These are phyloP conservation scores for Cephus nigrinus DNA, from an alignment of 2,888 invertebrate species.

Conservation along the genomic window DNA sequence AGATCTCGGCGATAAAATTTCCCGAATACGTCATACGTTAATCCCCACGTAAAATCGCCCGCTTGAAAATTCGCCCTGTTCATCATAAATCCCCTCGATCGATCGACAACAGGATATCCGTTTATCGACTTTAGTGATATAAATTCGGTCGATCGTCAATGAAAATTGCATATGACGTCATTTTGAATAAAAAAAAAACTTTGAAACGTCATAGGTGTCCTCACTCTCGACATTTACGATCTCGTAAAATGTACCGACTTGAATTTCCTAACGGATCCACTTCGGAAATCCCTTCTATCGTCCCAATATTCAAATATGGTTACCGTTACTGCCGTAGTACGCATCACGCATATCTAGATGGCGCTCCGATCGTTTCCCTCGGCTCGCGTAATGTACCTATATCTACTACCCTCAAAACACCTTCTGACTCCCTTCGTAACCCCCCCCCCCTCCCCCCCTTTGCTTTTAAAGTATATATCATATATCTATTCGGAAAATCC, in stretches of 20 bases:
- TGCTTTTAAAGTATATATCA: not conserved
- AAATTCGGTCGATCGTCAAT: too few relatives aligned
- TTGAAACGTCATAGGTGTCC: not conserved
- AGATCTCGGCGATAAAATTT: too few relatives aligned
- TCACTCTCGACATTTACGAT: conserved; percentile 1
- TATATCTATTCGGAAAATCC: conserved; percentile 4
- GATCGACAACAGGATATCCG: too few relatives aligned
- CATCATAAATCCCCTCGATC: too few relatives aligned
- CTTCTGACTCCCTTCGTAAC: not conserved
- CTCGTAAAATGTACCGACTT: not conserved
- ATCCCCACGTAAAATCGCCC: too few relatives aligned
- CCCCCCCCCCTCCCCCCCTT: not conserved
- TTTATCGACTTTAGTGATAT: too few relatives aligned
- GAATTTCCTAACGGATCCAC: not conserved
- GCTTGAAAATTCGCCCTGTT: too few relatives aligned
- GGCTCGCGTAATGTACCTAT: not conserved
- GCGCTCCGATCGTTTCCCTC: not conserved
- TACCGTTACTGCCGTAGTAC: not conserved
- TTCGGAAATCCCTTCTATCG: conserved; percentile 7
- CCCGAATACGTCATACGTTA: too few relatives aligned
- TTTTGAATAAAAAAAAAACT: too few relatives aligned
- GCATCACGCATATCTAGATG: too few relatives aligned
- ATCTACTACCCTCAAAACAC: not conserved
- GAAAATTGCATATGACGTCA: too few relatives aligned
- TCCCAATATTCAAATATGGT: conserved; percentile 2